Evolutionary conservation across 2,113 vertebrate species (phyloP), one percentile per base, ranked within the genome.

Genomic region (Harpagus bidentatus): DNA sequence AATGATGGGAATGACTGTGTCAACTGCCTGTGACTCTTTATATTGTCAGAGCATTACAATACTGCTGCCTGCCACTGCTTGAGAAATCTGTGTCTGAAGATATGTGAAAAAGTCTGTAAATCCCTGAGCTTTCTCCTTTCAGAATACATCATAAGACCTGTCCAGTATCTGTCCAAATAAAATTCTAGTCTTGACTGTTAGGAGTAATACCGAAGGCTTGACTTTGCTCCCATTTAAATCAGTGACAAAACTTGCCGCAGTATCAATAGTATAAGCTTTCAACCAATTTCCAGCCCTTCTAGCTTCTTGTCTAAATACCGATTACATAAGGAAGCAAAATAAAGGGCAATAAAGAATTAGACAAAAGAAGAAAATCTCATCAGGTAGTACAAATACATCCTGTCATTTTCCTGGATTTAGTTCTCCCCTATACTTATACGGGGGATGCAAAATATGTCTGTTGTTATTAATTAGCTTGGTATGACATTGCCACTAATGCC

Each of bases 381-480:
- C 26, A 67, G n/a, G 69, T 52, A 86, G 34, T 58, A 36, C 23
- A 69, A 69, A 47, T 26, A 38, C 17, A 4, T 63, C 10, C 29
- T 82, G 82, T 23, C 14, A 8, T 82, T 90, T 47, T 69, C 70
- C 95, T 55, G 32, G 34, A 96, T 95, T 97, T 97, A 93, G 96
- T 97, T 97, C 95, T 98, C 94, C 93, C 95, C 90, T 88, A 20
- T 67, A 84, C 50, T 82, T 80, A 92, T 83, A 73, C 36, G 61
- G 43, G 7, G 62, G 66, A 95, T 93, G 78, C 88, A 96, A 97
- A 98, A 97, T 84, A 90, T 50, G 19, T 36, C 90, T 97, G 74
- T 66, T 96, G 97, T 94, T 91, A 97, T 97, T 98, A 98, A 98
- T 98, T 97, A 96, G 98, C 92, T 96, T 11, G 40, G 31, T 94